Percentiles rank a stretch among this genome's conserved stretches.
Conservation (phyloP, 30 jellyfish, hydroid and myxozoan genomes). For the Turritopsis rubra region DNA sequence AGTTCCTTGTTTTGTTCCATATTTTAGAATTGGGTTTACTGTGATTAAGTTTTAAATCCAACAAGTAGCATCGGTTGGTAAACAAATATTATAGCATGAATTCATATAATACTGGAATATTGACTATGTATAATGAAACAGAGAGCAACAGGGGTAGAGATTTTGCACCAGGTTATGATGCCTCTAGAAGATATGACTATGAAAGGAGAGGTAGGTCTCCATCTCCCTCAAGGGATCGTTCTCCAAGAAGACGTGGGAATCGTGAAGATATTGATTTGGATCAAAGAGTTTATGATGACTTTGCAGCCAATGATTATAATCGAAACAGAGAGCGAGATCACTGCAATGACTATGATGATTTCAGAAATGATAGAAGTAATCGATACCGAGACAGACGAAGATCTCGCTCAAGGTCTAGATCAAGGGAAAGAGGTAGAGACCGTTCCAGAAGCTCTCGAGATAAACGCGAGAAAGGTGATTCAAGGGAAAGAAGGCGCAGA, state of each 20-base stretch:
- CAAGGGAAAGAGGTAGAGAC: background rate
- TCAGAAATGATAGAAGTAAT: slow-evolving; percentile 7
- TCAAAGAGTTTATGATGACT: slow-evolving; percentile 10
- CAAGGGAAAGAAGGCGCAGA: background rate
- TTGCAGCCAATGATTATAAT: background rate
- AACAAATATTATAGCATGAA: no score
- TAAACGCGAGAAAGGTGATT: background rate
- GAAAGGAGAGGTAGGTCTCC: background rate
- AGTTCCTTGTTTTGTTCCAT: no score
- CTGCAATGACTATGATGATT: background rate
- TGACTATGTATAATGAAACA: slow-evolving; percentile 2
- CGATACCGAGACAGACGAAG: slow-evolving; percentile 4
- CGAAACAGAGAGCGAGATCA: slow-evolving; percentile 15
- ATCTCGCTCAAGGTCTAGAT: slow-evolving; percentile 2
- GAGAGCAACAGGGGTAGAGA: slow-evolving; percentile 8
- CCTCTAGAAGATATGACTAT: background rate
- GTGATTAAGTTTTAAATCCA: no score
- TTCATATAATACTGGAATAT: slow-evolving; percentile 1
- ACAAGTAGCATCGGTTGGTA: no score
- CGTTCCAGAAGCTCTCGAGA: slow-evolving; percentile 2
- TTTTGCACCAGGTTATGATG: background rate
- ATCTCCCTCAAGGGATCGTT: background rate
- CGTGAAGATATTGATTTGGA: background rate
- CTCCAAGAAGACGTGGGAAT: slow-evolving; percentile 12
- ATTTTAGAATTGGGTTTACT: no score